Conservation (phyloP, 1,140 invertebrate species). For the Microplitis demolitor region DNA sequence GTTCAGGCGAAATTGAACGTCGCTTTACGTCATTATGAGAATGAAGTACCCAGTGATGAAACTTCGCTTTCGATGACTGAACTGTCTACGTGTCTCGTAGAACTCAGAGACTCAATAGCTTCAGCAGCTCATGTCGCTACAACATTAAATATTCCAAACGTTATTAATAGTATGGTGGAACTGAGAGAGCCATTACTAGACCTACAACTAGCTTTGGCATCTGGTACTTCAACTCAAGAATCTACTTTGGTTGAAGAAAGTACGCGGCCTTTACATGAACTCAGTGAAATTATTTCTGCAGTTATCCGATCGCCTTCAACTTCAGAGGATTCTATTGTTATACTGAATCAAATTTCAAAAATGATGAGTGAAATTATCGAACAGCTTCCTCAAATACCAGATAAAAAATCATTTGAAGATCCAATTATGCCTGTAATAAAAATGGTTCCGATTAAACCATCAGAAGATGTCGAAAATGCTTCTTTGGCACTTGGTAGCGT, state of each 20-base stretch:
- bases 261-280: slow-evolving; percentile 34
- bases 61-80: slow-evolving; percentile 25
- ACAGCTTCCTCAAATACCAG: slow-evolving; percentile 36
- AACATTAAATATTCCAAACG: slow-evolving; percentile 45
- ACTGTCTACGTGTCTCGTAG: slow-evolving; percentile 38
- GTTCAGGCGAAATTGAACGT: slow-evolving; percentile 46
- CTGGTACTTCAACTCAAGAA: slow-evolving; percentile 32
- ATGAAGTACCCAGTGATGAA: slow-evolving; percentile 14
- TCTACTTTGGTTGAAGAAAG: slow-evolving; percentile 39
- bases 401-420: slow-evolving; percentile 1
- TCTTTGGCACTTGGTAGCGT: slow-evolving; percentile 41
- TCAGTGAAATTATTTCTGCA: slow-evolving; percentile 40
- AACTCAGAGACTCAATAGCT: slow-evolving; percentile 47
- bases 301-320: slow-evolving; percentile 30
- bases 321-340: slow-evolving; percentile 29
- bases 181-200: slow-evolving; percentile 45
- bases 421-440: not conserved
- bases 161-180: slow-evolving; percentile 42
- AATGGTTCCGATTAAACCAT: slow-evolving; percentile 3
- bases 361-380: slow-evolving; percentile 43
- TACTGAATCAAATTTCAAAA: slow-evolving; percentile 35
- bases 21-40: slow-evolving; percentile 43
- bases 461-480: slow-evolving; percentile 18
- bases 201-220: slow-evolving; percentile 39
- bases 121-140: slow-evolving; percentile 47